These are phyloP conservation scores for Neosilurus hyrtlii DNA, from an alignment of 2,797 vertebrate genomes.

Conservation along the genomic window DNA sequence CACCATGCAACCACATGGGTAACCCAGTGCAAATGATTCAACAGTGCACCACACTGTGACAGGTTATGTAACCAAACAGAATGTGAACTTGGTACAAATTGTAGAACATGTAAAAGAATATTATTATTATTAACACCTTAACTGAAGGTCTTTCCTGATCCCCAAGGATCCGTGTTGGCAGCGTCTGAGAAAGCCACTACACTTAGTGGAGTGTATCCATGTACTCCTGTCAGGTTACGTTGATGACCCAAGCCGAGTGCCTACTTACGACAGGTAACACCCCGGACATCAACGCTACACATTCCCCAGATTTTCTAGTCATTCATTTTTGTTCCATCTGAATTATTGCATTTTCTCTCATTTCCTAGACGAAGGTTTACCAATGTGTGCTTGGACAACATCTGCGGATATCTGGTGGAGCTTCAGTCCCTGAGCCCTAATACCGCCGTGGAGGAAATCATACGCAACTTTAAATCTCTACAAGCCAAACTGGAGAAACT, in stretches of 20 bases:
- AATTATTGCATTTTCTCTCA: background rate
- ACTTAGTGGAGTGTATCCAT: conserved; percentile 92
- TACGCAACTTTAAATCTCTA: conserved; percentile 92
- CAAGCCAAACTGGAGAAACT: conserved; percentile 93
- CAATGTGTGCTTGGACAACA: conserved; percentile 90
- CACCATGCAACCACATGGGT: background rate
- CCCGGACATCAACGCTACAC: accelerated
- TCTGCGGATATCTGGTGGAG: conserved; percentile 94
- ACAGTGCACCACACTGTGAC: background rate
- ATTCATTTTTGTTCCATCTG: background rate
- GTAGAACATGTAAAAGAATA: too few relatives aligned
- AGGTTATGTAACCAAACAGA: background rate
- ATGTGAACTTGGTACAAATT: background rate
- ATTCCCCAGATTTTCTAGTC: background rate
- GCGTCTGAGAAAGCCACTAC: conserved; percentile 89
- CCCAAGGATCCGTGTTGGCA: conserved; percentile 92
- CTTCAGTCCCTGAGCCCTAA: conserved; percentile 91
- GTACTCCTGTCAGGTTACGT: conserved; percentile 87
- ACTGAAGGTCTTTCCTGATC: background rate
- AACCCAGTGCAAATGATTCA: background rate
- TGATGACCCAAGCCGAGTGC: conserved; percentile 85
- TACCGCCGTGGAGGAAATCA: conserved; percentile 77
- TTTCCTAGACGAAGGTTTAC: conserved; percentile 85
- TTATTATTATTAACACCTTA: too few relatives aligned
- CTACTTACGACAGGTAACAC: conserved; percentile 80